These are phyloP conservation scores for Thinocorus orbignyianus DNA, from an alignment of 2,113 vertebrate species.

Conservation along the genomic window DNA sequence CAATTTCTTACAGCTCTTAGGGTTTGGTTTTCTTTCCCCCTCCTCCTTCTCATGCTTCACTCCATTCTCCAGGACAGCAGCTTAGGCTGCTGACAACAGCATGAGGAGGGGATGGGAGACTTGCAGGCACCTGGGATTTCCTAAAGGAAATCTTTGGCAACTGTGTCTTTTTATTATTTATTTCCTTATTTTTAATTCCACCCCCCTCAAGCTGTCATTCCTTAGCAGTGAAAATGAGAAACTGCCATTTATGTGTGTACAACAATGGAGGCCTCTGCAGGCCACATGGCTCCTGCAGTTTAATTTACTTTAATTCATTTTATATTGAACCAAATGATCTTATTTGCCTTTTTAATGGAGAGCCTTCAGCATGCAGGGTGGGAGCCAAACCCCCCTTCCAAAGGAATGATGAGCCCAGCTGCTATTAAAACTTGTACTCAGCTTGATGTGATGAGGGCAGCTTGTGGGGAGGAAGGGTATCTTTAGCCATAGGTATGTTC, in stretches of 20 bases:
- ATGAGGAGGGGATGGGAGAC: slow-evolving; percentile 44
- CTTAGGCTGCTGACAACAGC: slow-evolving; percentile 1
- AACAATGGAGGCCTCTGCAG: slow-evolving; percentile 69
- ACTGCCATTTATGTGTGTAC: slow-evolving; percentile 28
- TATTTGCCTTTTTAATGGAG: slow-evolving; percentile 74
- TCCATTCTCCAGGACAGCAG: background rate
- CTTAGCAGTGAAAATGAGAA: slow-evolving; percentile 74
- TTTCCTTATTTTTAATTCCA: slow-evolving; percentile 68
- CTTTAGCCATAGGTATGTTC: background rate
- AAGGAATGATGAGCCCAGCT: slow-evolving; percentile 74
- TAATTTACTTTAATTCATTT: slow-evolving; percentile 83
- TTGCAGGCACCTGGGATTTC: slow-evolving; percentile 61
- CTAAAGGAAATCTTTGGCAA: slow-evolving; percentile 12
- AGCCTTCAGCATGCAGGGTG: slow-evolving; percentile 60
- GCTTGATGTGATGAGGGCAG: background rate
- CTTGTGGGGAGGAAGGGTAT: background rate
- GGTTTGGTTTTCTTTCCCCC: background rate
- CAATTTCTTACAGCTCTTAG: background rate
- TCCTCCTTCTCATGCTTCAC: background rate
- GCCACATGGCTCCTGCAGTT: slow-evolving; percentile 78
- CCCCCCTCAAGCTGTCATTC: slow-evolving; percentile 77
- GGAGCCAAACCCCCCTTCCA: slow-evolving; percentile 53
- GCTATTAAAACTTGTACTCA: slow-evolving; percentile 3
- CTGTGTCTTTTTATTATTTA: slow-evolving; percentile 43
- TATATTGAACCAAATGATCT: slow-evolving; percentile 80